A percentile compares a stretch with the other conserved stretches of the same genome.
Conservation (phyloP, 2,888 invertebrate genomes). For the Caenorhabditis wallacei region DNA sequence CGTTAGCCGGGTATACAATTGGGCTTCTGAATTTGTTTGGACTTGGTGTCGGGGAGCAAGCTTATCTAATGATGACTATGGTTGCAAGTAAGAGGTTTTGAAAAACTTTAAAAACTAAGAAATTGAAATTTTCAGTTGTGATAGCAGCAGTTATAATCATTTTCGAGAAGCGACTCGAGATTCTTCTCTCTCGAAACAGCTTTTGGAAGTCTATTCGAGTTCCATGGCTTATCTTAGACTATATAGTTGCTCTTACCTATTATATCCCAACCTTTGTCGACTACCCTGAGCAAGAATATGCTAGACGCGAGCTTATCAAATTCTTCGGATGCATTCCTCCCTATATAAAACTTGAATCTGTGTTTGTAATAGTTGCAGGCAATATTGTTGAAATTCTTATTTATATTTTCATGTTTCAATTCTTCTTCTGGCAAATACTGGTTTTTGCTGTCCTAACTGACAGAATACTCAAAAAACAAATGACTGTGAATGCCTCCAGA, state of each 20-base stretch:
- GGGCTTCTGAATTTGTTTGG: not conserved
- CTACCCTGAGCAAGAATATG: not conserved
- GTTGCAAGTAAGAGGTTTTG: not conserved
- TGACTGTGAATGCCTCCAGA: not conserved
- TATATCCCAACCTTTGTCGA: not conserved
- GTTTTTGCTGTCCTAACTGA: conserved; percentile 1
- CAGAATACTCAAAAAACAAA: not conserved
- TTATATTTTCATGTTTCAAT: not conserved
- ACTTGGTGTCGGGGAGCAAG: not conserved
- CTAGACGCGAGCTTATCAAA: not conserved
- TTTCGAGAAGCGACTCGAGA: not conserved
- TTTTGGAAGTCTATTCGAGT: not conserved
- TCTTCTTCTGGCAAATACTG: not conserved
- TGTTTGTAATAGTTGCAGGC: not conserved
- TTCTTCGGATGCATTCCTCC: not conserved
- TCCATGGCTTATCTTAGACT: conserved; percentile 4
- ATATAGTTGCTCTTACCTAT: not conserved
- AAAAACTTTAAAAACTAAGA: not conserved
- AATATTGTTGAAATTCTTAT: not conserved
- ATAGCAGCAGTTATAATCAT: not conserved
- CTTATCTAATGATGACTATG: not conserved
- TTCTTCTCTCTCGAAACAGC: not conserved
- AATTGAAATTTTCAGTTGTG: not conserved
- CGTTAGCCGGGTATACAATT: conserved; percentile 7
- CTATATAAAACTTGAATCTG: not conserved